These are phyloP conservation scores for Agelastica alni DNA, from an alignment of 2,888 invertebrate genomes.

Conservation along the genomic window DNA sequence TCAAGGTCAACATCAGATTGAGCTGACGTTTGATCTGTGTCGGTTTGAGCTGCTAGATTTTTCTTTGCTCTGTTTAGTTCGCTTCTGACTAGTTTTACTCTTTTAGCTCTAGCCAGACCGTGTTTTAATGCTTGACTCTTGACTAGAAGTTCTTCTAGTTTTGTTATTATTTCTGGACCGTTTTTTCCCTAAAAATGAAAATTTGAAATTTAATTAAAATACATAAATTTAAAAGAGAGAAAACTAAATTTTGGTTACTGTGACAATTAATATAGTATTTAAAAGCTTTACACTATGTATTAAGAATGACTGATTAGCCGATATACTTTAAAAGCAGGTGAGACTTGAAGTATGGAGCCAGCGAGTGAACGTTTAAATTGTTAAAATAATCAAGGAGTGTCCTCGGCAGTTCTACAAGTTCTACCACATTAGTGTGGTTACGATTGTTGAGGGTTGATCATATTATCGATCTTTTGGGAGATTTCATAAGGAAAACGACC, in stretches of 20 bases:
- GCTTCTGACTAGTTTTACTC: slow-evolving; percentile 62
- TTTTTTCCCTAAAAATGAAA: slow-evolving; percentile 46
- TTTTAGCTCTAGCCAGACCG: slow-evolving; percentile 62
- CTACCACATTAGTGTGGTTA: too few species aligned
- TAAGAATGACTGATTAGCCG: too few species aligned
- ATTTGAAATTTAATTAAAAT: slow-evolving; percentile 5
- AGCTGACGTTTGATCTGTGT: slow-evolving; percentile 46
- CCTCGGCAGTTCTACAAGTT: too few species aligned
- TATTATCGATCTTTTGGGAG: too few species aligned
- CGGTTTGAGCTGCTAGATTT: slow-evolving; percentile 37
- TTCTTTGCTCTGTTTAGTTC: slow-evolving; percentile 64
- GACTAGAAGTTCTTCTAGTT: slow-evolving; percentile 66
- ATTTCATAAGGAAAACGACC: too few species aligned
- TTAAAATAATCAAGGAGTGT: too few species aligned
- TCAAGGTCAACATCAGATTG: slow-evolving; percentile 48
- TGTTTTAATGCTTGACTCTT: slow-evolving; percentile 66
- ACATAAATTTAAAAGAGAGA: background rate
- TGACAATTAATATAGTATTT: too few species aligned
- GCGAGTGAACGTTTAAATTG: too few species aligned
- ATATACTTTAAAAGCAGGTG: too few species aligned
- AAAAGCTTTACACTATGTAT: too few species aligned
- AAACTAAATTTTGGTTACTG: background rate
- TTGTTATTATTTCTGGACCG: slow-evolving; percentile 54
- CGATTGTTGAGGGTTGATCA: too few species aligned
- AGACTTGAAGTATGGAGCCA: too few species aligned